Base-by-base conservation (phyloP, 1,140 invertebrate genomes). In the Homarus americanus region DNA sequence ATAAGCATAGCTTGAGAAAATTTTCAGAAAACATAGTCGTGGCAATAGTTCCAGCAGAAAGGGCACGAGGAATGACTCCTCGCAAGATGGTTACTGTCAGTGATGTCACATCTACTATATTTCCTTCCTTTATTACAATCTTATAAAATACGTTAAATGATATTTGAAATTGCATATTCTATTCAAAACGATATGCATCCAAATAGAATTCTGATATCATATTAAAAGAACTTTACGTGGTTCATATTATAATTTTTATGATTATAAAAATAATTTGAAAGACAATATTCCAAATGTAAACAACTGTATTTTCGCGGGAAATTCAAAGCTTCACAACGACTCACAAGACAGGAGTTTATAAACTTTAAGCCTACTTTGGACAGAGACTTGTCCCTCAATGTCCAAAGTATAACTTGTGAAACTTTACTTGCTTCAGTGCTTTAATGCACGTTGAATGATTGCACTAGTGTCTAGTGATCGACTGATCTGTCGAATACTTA, bases 241-340 rank as follows among this genome's bases (percentile, higher is more conserved):
- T 20, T 17, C 0, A 40, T 9, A 76, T n/a, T 38, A 32, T 7
- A 4, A 44, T 53, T 49, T 80, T 53, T 41, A n/a, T 2, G 28
- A 32, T 7, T 49, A 34, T n/a, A 49, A 80, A 80, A 24, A n/a
- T n/a, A 28, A 24, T 28, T 80, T n/a, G n/a, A 3, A 53, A 80
- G 78, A 41, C 78, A 80, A 80, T 80, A 80, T 41, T 44, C 4
- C 28, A 41, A 34, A 80, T 80, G 78, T 80, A 80, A 80, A 80
- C 78, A 80, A 28, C 28, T n/a, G 28, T 9, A 80, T 20, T 32
- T n/a, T 12, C 40, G 78, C 78, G 78, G 38, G 0, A 80, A 49
- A 49, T 80, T 44, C 53, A 49, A 80, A 41, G 12, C 20, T 41
- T 41, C 40, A 53, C 1, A 58, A 20, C 17, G n/a, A 15, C 1